These are phyloP conservation scores for Lamellibrachia satsuma DNA, from an alignment of 2,888 invertebrate species.

Conservation along the genomic window DNA sequence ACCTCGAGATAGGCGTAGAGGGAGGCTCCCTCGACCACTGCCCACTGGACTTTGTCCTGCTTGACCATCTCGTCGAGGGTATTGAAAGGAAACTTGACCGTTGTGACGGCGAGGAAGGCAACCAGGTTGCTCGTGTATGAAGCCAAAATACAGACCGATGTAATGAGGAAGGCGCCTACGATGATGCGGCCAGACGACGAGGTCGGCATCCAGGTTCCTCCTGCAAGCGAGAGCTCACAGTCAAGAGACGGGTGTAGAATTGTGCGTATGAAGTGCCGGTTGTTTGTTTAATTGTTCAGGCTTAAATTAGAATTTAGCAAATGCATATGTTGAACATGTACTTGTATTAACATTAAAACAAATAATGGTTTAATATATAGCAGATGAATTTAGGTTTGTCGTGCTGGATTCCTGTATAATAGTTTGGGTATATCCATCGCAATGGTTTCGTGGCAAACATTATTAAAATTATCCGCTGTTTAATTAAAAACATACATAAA, in stretches of 20 bases:
- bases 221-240: neutral
- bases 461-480: too few species aligned
- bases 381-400: too few species aligned
- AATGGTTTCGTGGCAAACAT: too few species aligned
- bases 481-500: too few species aligned
- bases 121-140: constrained; percentile 60
- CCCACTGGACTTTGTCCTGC: constrained; percentile 49
- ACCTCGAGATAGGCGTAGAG: neutral
- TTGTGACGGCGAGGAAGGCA: constrained; percentile 55
- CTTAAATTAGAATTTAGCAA: too few species aligned
- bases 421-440: too few species aligned
- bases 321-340: too few species aligned
- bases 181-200: constrained; percentile 32
- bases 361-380: too few species aligned
- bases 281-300: too few species aligned
- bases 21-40: constrained; percentile 38
- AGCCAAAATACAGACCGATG: constrained; percentile 50
- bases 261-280: too few species aligned
- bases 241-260: neutral
- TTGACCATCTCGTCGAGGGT: constrained; percentile 48
- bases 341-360: too few species aligned
- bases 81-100: constrained; percentile 46
- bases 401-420: too few species aligned
- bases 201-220: constrained; percentile 24
- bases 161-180: constrained; percentile 34